Conservation (phyloP, 2,888 invertebrate genomes). For the Drosophila tripunctata region DNA sequence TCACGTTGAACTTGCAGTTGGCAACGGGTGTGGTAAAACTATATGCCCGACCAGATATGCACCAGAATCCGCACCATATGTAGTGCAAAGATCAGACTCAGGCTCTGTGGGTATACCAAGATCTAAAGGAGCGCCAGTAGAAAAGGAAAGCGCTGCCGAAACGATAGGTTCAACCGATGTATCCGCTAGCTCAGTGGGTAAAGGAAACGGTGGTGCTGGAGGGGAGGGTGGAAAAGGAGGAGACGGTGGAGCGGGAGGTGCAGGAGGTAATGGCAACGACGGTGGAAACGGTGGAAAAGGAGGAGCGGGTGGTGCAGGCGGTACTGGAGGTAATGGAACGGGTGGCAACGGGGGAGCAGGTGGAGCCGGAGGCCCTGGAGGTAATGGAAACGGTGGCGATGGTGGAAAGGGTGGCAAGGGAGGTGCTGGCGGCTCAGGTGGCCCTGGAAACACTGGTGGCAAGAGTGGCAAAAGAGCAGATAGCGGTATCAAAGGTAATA, state of each 20-base stretch:
- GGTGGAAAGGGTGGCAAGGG: not conserved
- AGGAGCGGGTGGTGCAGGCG: not conserved
- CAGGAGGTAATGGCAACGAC: not conserved
- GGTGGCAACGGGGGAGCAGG: not conserved
- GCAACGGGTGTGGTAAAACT: not conserved
- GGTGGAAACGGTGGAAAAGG: not conserved
- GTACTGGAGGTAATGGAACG: not conserved
- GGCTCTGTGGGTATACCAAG: not conserved
- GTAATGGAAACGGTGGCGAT: not conserved
- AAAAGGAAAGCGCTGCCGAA: not conserved
- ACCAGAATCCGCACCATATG: not conserved
- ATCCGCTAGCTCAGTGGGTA: not conserved
- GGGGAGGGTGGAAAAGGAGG: not conserved
- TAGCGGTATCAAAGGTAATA: no score
- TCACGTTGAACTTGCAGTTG: no score
- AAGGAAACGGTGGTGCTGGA: not conserved
- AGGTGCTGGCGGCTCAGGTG: not conserved
- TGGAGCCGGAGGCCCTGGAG: not conserved
- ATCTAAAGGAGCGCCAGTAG: not conserved
- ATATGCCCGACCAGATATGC: no score
- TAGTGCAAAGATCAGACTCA: not conserved
- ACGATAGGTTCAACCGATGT: no score
- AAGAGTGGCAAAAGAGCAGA: no score
- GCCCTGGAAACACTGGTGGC: no score
- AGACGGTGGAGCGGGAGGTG: not conserved